Percentiles rank a stretch among this genome's conserved stretches.
Conservation (phyloP, 1,140 invertebrate species). For the Spodoptera litura region DNA sequence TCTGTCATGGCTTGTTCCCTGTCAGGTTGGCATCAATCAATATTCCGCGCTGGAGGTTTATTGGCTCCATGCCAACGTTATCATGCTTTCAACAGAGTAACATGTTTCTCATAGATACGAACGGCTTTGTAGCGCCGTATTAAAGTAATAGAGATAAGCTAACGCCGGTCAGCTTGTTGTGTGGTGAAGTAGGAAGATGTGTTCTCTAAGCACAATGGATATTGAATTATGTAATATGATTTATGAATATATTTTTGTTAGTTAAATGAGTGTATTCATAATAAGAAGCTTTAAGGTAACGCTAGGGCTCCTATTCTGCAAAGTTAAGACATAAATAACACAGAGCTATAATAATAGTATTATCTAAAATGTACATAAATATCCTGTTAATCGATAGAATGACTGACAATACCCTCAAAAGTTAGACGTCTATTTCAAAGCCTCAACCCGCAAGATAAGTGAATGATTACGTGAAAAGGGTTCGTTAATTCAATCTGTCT, state of each 20-base stretch:
- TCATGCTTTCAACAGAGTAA: slow-evolving; percentile 26
- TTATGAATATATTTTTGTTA: too few species aligned
- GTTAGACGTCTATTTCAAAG: not conserved
- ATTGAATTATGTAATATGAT: too few species aligned
- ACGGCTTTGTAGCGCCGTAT: not conserved
- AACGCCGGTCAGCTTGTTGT: not conserved
- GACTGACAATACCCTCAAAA: not conserved
- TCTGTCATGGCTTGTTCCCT: slow-evolving; percentile 4
- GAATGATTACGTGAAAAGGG: slow-evolving; percentile 24
- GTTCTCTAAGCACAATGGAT: too few species aligned
- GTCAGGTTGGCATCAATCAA: slow-evolving; percentile 38
- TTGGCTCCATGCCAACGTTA: slow-evolving; percentile 28
- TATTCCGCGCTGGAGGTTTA: slow-evolving; percentile 14
- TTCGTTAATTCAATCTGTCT: slow-evolving; percentile 30
- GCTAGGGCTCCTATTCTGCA: too few species aligned
- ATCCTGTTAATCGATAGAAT: not conserved
- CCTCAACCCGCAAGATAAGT: slow-evolving; percentile 30
- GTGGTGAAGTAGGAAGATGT: not conserved
- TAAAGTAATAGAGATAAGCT: not conserved
- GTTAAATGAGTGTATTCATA: too few species aligned
- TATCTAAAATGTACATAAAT: not conserved
- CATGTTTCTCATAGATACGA: not conserved
- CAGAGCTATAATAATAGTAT: too few species aligned
- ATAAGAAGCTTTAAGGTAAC: too few species aligned
- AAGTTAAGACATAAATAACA: too few species aligned